Conservation (phyloP, 1,140 invertebrate species). For the Mya arenaria region DNA sequence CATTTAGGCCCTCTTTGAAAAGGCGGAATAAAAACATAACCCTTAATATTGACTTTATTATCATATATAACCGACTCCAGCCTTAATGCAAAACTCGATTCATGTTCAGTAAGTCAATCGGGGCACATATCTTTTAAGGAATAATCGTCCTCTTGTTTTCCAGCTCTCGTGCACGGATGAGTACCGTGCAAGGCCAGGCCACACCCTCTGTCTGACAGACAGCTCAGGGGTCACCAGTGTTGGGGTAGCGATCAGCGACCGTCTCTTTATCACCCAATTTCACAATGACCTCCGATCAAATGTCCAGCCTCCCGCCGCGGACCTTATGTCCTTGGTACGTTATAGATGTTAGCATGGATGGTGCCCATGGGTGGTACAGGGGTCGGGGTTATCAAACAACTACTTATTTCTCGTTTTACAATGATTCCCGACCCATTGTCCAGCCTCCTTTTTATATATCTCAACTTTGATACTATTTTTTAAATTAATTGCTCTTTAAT, state of each 20-base stretch:
- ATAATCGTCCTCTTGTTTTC: conserved; percentile 5
- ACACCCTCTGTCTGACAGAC: conserved; percentile 69
- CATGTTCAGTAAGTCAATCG: not conserved
- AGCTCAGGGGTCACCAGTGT: conserved; percentile 48
- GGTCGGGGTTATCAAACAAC: not conserved
- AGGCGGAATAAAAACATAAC: not conserved
- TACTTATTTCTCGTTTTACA: not conserved
- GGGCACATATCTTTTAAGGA: no score
- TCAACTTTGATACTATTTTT: no score
- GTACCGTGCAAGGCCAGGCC: conserved; percentile 59
- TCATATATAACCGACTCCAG: not conserved
- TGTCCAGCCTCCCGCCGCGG: conserved; percentile 63
- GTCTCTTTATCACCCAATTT: conserved; percentile 52
- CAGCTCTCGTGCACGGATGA: conserved; percentile 64
- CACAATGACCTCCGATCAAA: conserved; percentile 63
- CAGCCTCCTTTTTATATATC: no score
- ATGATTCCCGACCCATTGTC: not conserved
- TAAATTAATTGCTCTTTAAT: no score
- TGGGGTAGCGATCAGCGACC: conserved; percentile 59
- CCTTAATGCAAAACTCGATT: not conserved
- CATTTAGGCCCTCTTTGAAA: no score
- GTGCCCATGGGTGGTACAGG: not conserved
- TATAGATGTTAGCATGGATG: not conserved
- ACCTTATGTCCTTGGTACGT: conserved; percentile 65
- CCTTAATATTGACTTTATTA: not conserved